Base-by-base conservation (phyloP, 2,797 vertebrate species). In the Aerospiza tachiro region DNA sequence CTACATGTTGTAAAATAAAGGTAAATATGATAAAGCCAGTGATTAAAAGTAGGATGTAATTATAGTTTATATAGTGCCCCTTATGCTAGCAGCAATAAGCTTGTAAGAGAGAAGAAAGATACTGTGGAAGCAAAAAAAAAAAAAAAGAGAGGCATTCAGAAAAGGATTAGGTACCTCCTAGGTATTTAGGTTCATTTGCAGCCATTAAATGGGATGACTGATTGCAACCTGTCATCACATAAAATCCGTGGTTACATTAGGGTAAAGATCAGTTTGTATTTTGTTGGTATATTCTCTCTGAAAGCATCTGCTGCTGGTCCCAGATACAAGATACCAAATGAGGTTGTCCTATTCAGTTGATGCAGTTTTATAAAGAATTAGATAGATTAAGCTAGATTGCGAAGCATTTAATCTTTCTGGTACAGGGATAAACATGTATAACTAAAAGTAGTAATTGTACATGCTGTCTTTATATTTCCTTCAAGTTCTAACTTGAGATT, bases 201-300 rank as follows among this genome's bases (percentile, higher is more conserved):
- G 42, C 53, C 10, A 7, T 72, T 82, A 86, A 66, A 67, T n/a
- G 10, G 22, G 29, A 55, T 61, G 35, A 31, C 19, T 55, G 40
- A 79, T 42, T 63, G 49, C 47, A 85, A 18, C 31, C 23, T 1
- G 0, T 83, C 0, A 0, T 89, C 35, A 44, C 40, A 15, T 66
- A 50, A 73, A 80, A 56, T 2, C 36, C 17, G 16, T 58, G 53
- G 44, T 68, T 91, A 35, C 49, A 3, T 49, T 29, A 59, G 53
- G 28, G 45, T 82, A 44, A 84, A 79, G 56, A 52, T 71, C 44
- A 63, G 20, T 20, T 56, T 70, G 10, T 45, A 10, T 78, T 84
- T 86, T 74, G 23, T 58, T 93, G 21, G 68, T 58, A 18, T 16
- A n/a, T 84, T 84, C 6, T 71, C 11, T 72, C 17, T 75, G 53